Evolutionary conservation across 2,797 vertebrate species (phyloP).

Genomic region (Enoplosus armatus): DNA sequence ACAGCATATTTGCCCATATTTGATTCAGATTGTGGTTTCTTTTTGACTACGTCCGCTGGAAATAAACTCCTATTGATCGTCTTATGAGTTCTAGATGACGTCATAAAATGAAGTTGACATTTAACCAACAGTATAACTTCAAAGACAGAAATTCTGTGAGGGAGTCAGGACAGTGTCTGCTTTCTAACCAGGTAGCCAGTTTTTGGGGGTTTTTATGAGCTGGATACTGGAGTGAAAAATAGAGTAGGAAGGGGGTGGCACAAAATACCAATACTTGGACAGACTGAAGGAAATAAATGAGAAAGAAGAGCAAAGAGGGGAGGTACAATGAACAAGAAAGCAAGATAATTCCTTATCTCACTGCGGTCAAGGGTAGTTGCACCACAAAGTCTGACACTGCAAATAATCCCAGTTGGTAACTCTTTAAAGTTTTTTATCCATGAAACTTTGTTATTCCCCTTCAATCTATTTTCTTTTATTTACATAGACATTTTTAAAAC

Average conservation of each 20-base stretch:
- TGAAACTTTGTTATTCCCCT: slow-evolving; percentile 58
- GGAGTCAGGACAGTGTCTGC: slow-evolving; percentile 35
- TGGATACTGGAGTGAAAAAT: slow-evolving; percentile 47
- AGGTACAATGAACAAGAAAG: slow-evolving; percentile 45
- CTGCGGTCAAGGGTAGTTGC: slow-evolving; percentile 54
- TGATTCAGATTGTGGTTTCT: background rate
- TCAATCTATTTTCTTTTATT: slow-evolving; percentile 62
- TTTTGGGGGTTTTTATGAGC: slow-evolving; percentile 42
- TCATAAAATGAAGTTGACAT: slow-evolving; percentile 33
- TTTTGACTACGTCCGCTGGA: background rate
- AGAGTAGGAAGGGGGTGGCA: slow-evolving; percentile 21
- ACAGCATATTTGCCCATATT: background rate
- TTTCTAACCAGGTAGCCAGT: slow-evolving; percentile 32
- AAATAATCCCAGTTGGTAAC: slow-evolving; percentile 54
- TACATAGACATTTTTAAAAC: slow-evolving; percentile 68
- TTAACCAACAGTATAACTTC: slow-evolving; percentile 45
- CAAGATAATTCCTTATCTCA: slow-evolving; percentile 56
- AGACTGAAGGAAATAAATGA: slow-evolving; percentile 59
- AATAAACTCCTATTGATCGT: slow-evolving; percentile 6
- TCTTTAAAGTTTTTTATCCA: slow-evolving; percentile 49
- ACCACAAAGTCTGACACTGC: slow-evolving; percentile 58
- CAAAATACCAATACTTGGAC: slow-evolving; percentile 29
- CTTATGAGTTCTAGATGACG: slow-evolving; percentile 10
- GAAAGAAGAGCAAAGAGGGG: slow-evolving; percentile 35
- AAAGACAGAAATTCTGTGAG: slow-evolving; percentile 30